Percentiles rank a stretch among this genome's conserved stretches.
phyloP scores from a whole-genome alignment of 2,113 vertebrate species.

The Speoplatyrhinus poulsoni region DNA sequence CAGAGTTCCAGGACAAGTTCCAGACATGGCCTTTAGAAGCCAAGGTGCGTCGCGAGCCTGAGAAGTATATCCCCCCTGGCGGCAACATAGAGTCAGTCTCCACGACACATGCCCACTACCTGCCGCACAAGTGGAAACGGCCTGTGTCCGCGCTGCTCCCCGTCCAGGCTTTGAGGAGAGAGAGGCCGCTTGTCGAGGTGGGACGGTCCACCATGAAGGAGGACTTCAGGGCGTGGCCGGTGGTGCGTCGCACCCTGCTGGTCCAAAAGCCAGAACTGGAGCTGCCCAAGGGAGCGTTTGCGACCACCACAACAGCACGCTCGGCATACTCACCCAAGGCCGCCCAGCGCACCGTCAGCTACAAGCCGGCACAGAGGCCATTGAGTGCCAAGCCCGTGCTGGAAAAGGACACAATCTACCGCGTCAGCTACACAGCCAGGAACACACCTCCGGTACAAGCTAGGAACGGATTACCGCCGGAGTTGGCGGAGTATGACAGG shows the following conservation, averaged over 20 bases:
- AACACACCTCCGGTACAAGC: slow-evolving; percentile 42
- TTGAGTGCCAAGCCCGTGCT: neutral
- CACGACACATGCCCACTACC: slow-evolving; percentile 59
- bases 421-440: slow-evolving; percentile 60
- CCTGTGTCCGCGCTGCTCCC: slow-evolving; percentile 28
- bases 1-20: slow-evolving; percentile 66
- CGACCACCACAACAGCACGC: slow-evolving; percentile 51
- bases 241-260: neutral
- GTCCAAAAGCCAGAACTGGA: slow-evolving; percentile 7
- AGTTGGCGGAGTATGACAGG: slow-evolving; percentile 51
- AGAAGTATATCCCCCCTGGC: slow-evolving; percentile 35
- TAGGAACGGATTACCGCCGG: slow-evolving; percentile 47
- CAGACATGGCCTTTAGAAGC: slow-evolving; percentile 60
- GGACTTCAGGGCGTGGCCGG: slow-evolving; percentile 64
- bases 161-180: neutral
- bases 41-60: slow-evolving; percentile 25
- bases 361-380: slow-evolving; percentile 38
- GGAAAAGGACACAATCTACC: slow-evolving; percentile 37
- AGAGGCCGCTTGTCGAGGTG: slow-evolving; percentile 32
- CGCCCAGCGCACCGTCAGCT: slow-evolving; percentile 20
- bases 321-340: slow-evolving; percentile 59
- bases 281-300: slow-evolving; percentile 39
- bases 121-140: slow-evolving; percentile 29
- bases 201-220: slow-evolving; percentile 63
- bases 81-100: slow-evolving; percentile 62